These are phyloP conservation scores for Leptinotarsa undecemlineata DNA, from an alignment of 1,140 invertebrate genomes.

Conservation along the genomic window DNA sequence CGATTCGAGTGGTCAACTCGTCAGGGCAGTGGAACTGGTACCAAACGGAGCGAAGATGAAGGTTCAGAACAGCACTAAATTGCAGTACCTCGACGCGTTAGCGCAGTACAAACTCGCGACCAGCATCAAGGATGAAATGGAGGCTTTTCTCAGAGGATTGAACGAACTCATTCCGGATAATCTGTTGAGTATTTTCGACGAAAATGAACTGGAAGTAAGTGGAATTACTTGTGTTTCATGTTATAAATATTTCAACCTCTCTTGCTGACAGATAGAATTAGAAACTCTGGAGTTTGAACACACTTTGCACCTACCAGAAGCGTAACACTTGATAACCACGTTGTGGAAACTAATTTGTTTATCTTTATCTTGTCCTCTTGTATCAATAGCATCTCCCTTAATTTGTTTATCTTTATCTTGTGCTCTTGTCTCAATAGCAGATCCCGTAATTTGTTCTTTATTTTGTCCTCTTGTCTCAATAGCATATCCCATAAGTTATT, in stretches of 20 bases:
- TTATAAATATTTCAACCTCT: too few relatives aligned
- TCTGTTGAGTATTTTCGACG: conserved; percentile 92
- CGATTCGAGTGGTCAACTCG: conserved; percentile 74
- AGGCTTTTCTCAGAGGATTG: conserved; percentile 86
- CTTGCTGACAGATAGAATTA: too few relatives aligned
- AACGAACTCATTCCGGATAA: conserved; percentile 91
- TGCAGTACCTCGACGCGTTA: conserved; percentile 84
- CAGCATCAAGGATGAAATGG: conserved; percentile 81
- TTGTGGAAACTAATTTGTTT: too few relatives aligned
- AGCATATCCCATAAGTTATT: too few relatives aligned
- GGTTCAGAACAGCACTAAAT: conserved; percentile 78
- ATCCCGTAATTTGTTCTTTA: too few relatives aligned
- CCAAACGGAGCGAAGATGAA: conserved; percentile 70
- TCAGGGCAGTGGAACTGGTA: conserved; percentile 72
- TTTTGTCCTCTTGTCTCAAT: too few relatives aligned
- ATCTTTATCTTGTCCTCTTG: too few relatives aligned
- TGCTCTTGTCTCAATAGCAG: too few relatives aligned
- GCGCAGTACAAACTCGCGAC: conserved; percentile 86
- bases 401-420: too few relatives aligned
- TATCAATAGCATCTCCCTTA: too few relatives aligned
- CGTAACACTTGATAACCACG: too few relatives aligned
- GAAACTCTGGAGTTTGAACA: too few relatives aligned
- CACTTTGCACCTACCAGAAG: neutral
- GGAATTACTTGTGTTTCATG: neutral
- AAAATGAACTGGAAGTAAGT: conserved; percentile 90